Evolutionary conservation across 1,140 invertebrate species (phyloP).

Genomic region (Tachypleus tridentatus): DNA sequence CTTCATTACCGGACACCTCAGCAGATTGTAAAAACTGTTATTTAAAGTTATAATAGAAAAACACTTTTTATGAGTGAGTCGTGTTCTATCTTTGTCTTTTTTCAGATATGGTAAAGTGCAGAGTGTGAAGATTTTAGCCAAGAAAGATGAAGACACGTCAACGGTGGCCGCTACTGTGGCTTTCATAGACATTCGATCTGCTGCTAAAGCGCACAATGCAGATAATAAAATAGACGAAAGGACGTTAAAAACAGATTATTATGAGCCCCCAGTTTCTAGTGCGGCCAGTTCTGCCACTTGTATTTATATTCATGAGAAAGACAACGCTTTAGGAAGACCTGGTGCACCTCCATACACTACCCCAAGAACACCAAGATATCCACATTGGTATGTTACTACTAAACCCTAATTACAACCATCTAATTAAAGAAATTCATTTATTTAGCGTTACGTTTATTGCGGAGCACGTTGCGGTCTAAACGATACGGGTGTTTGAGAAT

Average conservation of each 20-base stretch:
- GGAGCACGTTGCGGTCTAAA: too few relatives aligned
- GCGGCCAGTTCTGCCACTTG: conserved; percentile 27
- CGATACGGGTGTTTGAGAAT: too few relatives aligned
- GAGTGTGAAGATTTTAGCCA: conserved; percentile 77
- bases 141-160: conserved; percentile 25
- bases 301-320: conserved; percentile 26
- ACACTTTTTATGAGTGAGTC: too few relatives aligned
- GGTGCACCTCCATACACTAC: conserved; percentile 10
- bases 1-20: too few relatives aligned
- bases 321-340: conserved; percentile 20
- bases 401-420: too few relatives aligned
- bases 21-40: too few relatives aligned
- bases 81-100: conserved; percentile 23
- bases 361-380: conserved; percentile 14
- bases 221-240: conserved; percentile 76
- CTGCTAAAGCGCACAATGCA: conserved; percentile 77
- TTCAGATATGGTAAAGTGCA: conserved; percentile 90
- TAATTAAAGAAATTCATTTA: too few relatives aligned
- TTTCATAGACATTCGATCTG: conserved; percentile 94
- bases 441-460: too few relatives aligned
- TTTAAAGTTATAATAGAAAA: too few relatives aligned
- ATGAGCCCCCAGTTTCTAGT: conserved; percentile 64
- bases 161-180: conserved; percentile 65
- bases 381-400: not conserved
- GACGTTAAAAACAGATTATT: conserved; percentile 79